Evolutionary conservation across 2,888 invertebrate species (phyloP).

Genomic region (Autographa pulchrina): DNA sequence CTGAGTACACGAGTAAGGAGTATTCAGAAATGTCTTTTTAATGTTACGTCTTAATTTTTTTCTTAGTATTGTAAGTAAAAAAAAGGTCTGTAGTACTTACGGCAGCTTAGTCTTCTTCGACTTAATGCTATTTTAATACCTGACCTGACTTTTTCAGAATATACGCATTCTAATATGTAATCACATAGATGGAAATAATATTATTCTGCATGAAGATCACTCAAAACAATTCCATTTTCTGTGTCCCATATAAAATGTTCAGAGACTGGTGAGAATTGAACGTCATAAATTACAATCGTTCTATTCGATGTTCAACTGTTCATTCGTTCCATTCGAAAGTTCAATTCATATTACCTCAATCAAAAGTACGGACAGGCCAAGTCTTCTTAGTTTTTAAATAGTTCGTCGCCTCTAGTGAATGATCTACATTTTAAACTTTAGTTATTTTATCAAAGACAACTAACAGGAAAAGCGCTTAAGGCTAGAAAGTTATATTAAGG

Average conservation of each 20-base stretch:
- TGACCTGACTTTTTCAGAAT: no score
- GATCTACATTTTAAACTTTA: conserved; percentile 42
- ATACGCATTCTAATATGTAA: no score
- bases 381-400: conserved; percentile 47
- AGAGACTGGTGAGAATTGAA: conserved; percentile 35
- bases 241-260: conserved; percentile 32
- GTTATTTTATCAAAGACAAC: conserved; percentile 24
- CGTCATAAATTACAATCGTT: conserved; percentile 56
- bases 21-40: no score
- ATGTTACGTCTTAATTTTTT: no score
- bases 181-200: background rate
- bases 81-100: no score
- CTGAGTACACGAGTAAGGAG: no score
- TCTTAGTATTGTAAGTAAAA: no score
- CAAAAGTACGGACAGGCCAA: conserved; percentile 52
- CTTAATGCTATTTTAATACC: no score
- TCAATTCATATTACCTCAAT: conserved; percentile 60
- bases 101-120: no score
- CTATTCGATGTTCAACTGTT: conserved; percentile 51
- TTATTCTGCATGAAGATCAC: conserved; percentile 15
- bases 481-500: conserved; percentile 8
- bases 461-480: conserved; percentile 13
- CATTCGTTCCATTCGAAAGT: conserved; percentile 54
- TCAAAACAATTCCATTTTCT: conserved; percentile 28
- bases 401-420: conserved; percentile 38